Percentiles rank a stretch among this genome's conserved stretches.
phyloP scores from a whole-genome alignment of 2,888 invertebrate species.

The Vesta saturnalis region DNA sequence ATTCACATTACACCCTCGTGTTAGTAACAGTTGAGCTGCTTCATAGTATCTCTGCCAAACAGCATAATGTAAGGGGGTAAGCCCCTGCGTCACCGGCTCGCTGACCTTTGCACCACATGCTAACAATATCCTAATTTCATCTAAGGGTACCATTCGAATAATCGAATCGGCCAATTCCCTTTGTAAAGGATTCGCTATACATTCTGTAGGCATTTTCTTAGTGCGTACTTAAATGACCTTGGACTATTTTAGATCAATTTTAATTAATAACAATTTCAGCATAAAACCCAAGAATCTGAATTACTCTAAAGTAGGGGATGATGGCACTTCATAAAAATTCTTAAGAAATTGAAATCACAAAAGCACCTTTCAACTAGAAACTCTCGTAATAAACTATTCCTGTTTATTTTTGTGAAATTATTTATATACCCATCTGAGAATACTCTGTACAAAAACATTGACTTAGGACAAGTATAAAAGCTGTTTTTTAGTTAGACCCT shows the following conservation, averaged over 20 bases:
- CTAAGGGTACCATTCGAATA: conserved; percentile 85
- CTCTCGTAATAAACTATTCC: conserved; percentile 16
- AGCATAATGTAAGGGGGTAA: conserved; percentile 91
- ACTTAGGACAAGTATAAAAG: conserved; percentile 18
- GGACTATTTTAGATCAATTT: not conserved
- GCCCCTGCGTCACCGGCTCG: conserved; percentile 85
- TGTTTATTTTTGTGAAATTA: conserved; percentile 34
- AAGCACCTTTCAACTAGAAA: not conserved
- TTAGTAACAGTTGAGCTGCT: conserved; percentile 81
- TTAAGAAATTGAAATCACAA: conserved; percentile 4
- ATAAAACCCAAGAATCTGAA: no score
- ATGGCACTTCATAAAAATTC: not conserved
- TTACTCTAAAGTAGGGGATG: no score
- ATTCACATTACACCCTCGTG: conserved; percentile 83
- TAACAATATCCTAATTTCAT: conserved; percentile 85
- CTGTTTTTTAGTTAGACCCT: not conserved
- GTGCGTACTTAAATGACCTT: not conserved
- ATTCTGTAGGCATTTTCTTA: conserved; percentile 75
- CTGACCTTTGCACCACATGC: conserved; percentile 88
- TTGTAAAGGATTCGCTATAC: conserved; percentile 79
- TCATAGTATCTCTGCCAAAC: conserved; percentile 87
- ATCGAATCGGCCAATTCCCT: conserved; percentile 91
- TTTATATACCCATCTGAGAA: conserved; percentile 27
- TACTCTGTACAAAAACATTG: conserved; percentile 27
- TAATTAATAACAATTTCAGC: no score